Percentiles rank a stretch among this genome's conserved stretches.
These are phyloP conservation scores for Amazona vittata DNA, from an alignment of 2,113 vertebrate species.

Conservation along the genomic window DNA sequence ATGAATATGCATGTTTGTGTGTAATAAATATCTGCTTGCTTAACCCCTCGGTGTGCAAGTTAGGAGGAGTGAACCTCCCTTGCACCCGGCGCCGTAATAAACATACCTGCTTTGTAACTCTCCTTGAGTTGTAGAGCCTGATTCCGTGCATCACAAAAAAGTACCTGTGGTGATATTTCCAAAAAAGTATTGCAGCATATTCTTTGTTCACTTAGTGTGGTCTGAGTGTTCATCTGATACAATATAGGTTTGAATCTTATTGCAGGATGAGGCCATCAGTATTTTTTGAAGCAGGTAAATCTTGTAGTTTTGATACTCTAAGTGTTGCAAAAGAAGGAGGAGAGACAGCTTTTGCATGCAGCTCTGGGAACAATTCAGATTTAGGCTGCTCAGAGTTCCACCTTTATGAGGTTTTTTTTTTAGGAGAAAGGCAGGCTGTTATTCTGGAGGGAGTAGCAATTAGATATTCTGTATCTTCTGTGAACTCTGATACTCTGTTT, in stretches of 20 bases:
- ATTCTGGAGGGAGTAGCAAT: neutral
- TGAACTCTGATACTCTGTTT: neutral
- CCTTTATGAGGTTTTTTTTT: neutral
- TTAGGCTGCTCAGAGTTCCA: neutral
- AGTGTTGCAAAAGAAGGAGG: neutral
- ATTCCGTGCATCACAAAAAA: neutral
- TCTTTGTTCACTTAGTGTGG: neutral
- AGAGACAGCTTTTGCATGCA: neutral
- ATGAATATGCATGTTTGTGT: too few species aligned
- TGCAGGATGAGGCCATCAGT: accelerated
- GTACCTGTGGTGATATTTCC: neutral
- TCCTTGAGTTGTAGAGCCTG: too few species aligned
- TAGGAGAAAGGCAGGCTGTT: neutral
- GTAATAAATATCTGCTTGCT: too few species aligned
- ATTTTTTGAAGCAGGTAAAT: neutral
- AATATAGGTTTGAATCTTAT: neutral
- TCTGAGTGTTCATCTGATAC: neutral
- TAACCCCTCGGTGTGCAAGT: too few species aligned
- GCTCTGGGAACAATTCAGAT: neutral
- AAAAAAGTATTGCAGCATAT: neutral
- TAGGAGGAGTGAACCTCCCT: too few species aligned
- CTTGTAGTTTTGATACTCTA: neutral
- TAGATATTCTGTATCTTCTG: neutral
- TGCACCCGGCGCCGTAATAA: too few species aligned
- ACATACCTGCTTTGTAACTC: too few species aligned